Percentiles rank a stretch among this genome's conserved stretches.
These are phyloP conservation scores for Thamnophis elegans DNA, from an alignment of 2,797 vertebrate genomes.

Conservation along the genomic window DNA sequence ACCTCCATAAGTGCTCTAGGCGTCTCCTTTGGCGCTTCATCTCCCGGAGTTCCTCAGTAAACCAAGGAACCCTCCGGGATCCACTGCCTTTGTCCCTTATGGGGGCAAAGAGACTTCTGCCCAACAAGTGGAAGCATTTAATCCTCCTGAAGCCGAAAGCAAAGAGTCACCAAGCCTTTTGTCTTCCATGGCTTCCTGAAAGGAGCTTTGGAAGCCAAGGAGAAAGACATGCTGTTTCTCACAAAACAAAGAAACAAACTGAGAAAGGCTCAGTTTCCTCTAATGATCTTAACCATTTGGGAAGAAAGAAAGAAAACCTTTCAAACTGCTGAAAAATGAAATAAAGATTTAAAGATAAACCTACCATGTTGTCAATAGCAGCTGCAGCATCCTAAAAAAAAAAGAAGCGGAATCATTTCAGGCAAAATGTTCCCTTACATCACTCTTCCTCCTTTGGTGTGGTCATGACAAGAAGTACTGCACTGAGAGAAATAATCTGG, in stretches of 20 bases:
- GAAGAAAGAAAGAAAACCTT: not conserved
- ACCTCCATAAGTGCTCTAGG: too few species aligned
- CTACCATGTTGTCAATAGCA: conserved; percentile 97
- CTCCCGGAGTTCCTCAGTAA: too few species aligned
- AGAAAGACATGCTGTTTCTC: not conserved
- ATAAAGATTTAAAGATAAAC: conserved; percentile 32
- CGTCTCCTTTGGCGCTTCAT: too few species aligned
- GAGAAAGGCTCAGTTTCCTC: not conserved
- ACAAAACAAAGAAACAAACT: not conserved
- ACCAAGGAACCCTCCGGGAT: too few species aligned
- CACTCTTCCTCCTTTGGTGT: too few species aligned
- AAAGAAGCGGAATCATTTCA: not conserved
- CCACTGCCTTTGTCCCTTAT: too few species aligned
- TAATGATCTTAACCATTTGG: not conserved
- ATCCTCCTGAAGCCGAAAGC: not conserved
- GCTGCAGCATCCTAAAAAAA: conserved; percentile 89
- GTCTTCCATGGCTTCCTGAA: not conserved
- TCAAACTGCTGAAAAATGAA: not conserved
- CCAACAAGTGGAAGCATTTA: not conserved
- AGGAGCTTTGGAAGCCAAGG: not conserved
- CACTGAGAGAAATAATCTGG: not conserved
- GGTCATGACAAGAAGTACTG: rapidly evolving
- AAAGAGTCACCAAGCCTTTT: not conserved
- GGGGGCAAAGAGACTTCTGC: not conserved
- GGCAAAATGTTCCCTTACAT: not conserved